These are phyloP conservation scores for Noctua janthe DNA, from an alignment of 2,888 invertebrate species.

Conservation along the genomic window DNA sequence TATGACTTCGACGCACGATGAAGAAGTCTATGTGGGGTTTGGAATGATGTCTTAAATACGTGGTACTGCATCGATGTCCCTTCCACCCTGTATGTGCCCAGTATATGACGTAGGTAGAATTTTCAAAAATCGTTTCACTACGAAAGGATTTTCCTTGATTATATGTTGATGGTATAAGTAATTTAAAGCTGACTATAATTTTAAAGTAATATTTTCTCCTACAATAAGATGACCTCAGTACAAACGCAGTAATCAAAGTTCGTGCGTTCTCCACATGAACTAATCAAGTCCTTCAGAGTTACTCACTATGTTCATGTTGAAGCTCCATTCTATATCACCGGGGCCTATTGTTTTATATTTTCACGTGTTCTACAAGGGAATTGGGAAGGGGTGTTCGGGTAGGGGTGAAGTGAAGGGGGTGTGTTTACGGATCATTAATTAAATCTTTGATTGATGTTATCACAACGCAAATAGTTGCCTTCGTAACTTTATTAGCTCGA, in stretches of 20 bases:
- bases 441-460: constrained; percentile 63
- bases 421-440: constrained; percentile 55
- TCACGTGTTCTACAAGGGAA: not conserved
- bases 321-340: not conserved
- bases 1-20: too few relatives aligned
- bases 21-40: too few relatives aligned
- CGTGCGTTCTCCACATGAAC: not conserved
- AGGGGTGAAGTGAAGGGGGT: not conserved
- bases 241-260: not conserved
- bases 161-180: too few relatives aligned
- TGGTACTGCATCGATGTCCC: too few relatives aligned
- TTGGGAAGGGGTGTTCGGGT: not conserved
- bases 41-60: too few relatives aligned
- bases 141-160: too few relatives aligned
- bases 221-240: not conserved
- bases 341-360: constrained; percentile 22
- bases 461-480: constrained; percentile 43
- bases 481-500: constrained; percentile 33
- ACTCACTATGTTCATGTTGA: not conserved
- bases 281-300: not conserved
- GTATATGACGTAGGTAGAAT: too few relatives aligned
- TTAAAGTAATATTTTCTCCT: too few relatives aligned
- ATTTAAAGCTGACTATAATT: too few relatives aligned
- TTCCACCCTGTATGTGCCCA: too few relatives aligned
- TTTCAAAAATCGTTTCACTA: too few relatives aligned